These are phyloP conservation scores for Drosophila yakuba DNA, from an alignment of 1,140 invertebrate genomes.

Conservation along the genomic window DNA sequence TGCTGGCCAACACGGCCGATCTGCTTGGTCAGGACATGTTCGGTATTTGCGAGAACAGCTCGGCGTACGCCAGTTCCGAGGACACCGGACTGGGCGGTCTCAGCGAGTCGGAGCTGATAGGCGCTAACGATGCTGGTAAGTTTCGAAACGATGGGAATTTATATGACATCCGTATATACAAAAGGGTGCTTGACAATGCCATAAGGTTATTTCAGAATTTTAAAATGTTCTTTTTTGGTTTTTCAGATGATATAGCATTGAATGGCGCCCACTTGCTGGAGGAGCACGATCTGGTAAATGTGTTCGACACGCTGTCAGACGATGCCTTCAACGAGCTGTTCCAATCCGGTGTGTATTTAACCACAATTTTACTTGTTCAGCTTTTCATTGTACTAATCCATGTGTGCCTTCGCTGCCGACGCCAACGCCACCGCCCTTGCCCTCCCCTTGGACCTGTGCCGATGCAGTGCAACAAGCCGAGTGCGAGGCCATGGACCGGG, in stretches of 20 bases:
- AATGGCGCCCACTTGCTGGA: conserved; percentile 87
- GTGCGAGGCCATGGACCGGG: conserved; percentile 93
- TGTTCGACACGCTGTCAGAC: conserved; percentile 94
- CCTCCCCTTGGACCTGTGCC: conserved; percentile 43
- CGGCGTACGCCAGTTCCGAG: conserved; percentile 87
- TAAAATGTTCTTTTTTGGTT: neutral
- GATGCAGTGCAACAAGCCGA: conserved; percentile 90
- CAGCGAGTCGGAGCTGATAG: conserved; percentile 86
- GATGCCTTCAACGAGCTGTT: conserved; percentile 97
- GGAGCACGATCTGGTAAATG: conserved; percentile 95
- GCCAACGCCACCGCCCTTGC: conserved; percentile 10
- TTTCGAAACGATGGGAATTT: neutral
- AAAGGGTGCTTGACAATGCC: neutral
- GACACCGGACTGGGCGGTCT: conserved; percentile 86
- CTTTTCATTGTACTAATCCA: conserved; percentile 73
- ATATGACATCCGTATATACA: neutral
- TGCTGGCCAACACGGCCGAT: conserved; percentile 62
- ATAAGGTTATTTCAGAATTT: neutral
- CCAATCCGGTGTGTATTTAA: conserved; percentile 85
- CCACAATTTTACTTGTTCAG: conserved; percentile 63
- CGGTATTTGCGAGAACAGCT: conserved; percentile 86
- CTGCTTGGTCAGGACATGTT: conserved; percentile 76
- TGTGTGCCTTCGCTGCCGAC: conserved; percentile 59
- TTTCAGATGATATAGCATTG: conserved; percentile 84
- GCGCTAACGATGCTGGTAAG: conserved; percentile 78